A percentile compares a stretch with the other conserved stretches of the same genome.
Evolutionary conservation across 1,140 invertebrate species (phyloP).

Genomic region (Stenopsyche tienmushanensis): DNA sequence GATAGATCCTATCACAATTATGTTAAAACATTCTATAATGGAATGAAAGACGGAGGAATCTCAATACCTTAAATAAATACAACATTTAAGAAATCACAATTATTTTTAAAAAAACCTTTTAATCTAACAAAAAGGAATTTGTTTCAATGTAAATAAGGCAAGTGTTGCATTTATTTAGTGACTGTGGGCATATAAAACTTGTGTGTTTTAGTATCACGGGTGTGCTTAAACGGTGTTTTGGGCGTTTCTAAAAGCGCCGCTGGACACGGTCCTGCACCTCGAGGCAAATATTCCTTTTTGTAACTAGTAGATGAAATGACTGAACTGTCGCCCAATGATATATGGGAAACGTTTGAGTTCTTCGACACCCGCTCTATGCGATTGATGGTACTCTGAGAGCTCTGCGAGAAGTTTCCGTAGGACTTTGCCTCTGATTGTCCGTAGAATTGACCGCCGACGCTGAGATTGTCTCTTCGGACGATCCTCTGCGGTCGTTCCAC

Average conservation of each 20-base stretch:
- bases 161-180: slow-evolving; percentile 40
- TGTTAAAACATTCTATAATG: background rate
- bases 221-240: slow-evolving; percentile 75
- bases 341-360: slow-evolving; percentile 69
- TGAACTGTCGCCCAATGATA: slow-evolving; percentile 66
- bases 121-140: background rate
- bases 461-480: slow-evolving; percentile 63
- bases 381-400: slow-evolving; percentile 53
- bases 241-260: slow-evolving; percentile 72
- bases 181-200: slow-evolving; percentile 75
- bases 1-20: too few relatives aligned
- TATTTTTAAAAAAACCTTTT: background rate
- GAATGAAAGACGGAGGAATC: background rate
- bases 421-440: slow-evolving; percentile 64
- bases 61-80: too few relatives aligned
- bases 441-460: slow-evolving; percentile 69
- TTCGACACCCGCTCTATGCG: slow-evolving; percentile 56
- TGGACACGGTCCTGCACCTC: slow-evolving; percentile 73
- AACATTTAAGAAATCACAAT: background rate
- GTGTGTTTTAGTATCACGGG: slow-evolving; percentile 76
- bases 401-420: slow-evolving; percentile 66
- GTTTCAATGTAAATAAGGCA: too few relatives aligned
- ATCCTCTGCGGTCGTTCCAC: slow-evolving; percentile 59
- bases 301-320: slow-evolving; percentile 63
- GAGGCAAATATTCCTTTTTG: slow-evolving; percentile 71